These are phyloP conservation scores for Brachyhypopomus gauderio DNA, from an alignment of 2,113 vertebrate genomes.

Conservation along the genomic window DNA sequence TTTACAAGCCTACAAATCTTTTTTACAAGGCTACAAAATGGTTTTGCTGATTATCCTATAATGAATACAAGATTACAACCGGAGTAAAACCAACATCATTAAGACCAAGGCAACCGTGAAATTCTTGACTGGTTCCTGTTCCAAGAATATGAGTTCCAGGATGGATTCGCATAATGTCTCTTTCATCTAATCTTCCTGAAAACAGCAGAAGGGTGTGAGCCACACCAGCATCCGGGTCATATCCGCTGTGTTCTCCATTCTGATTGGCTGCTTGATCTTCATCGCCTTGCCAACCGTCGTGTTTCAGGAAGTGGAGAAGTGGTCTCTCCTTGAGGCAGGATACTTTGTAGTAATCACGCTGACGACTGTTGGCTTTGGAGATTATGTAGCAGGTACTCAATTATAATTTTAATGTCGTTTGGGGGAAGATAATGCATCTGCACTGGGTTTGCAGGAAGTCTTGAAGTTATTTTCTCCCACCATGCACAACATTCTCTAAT, in stretches of 20 bases:
- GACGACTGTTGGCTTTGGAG: constrained; percentile 90
- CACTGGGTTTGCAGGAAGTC: constrained; percentile 31
- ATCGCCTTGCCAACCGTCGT: constrained; percentile 83
- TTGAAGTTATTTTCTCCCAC: constrained; percentile 25
- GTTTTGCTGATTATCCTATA: too few species aligned
- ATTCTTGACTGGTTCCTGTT: not conserved
- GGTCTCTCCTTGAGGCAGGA: constrained; percentile 82
- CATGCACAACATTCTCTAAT: constrained; percentile 23
- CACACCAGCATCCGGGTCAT: constrained; percentile 81
- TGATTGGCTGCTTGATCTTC: constrained; percentile 87
- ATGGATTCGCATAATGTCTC: not conserved
- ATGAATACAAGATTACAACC: too few species aligned
- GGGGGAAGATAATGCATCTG: constrained; percentile 36
- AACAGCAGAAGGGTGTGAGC: constrained; percentile 81
- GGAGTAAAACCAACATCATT: not conserved
- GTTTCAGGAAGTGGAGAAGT: constrained; percentile 82
- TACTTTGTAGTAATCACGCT: constrained; percentile 91
- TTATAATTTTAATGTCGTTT: constrained; percentile 37
- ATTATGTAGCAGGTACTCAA: constrained; percentile 83
- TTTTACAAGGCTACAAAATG: too few species aligned
- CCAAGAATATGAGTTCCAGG: not conserved
- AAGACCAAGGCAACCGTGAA: not conserved
- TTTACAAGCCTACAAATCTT: too few species aligned
- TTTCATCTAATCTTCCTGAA: constrained; percentile 19
- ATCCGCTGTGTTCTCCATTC: constrained; percentile 85